Evolutionary conservation across 2,113 vertebrate species (phyloP), one percentile per base, ranked within the genome.

Genomic region (Phrynosoma blainvillii): DNA sequence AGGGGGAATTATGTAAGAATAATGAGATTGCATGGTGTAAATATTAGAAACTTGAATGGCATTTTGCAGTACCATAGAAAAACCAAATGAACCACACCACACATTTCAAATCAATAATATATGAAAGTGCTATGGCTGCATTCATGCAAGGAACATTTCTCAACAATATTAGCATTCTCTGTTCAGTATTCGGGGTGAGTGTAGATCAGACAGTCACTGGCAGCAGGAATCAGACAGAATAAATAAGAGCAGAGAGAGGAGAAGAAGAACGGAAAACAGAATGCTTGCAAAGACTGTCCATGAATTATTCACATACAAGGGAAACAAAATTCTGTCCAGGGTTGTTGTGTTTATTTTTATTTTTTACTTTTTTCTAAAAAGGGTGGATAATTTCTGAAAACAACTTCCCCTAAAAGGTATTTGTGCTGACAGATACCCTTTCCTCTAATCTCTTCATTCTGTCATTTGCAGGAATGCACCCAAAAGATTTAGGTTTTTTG

Each of bases 171-270:
- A 70, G n/a, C 75, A 54, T 88, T 87, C 73, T 77, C 86, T 87
- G 56, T 66, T 88, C 87, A 88, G 73, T 83, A 88, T 88, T 88
- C 87, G 74, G n/a, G 62, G 42, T 10, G 62, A 88, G 87, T 88
- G 74, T 83, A 40, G 80, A 78, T 88, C 87, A 88, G 86, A 88
- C 87, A 83, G 87, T 76, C 87, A 68, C 47, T 78, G 87, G 80
- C 87, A 88, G 73, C 80, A 88, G 74, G 81, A 88, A 88, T 77
- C 87, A 88, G 87, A 84, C 87, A 88, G n/a, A 88, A 80, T 88
- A 88, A 88, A 88, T 88, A 88, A 88, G 87, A 86, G 62, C 27
- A 86, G 75, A 54, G 75, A 79, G 84, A 42, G 84, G 40, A 83
- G 73, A 54, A 77, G 42, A 80, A 88, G 40, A 68, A 70, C 14